Percentiles rank a stretch among this genome's conserved stretches.
Conservation (phyloP, 2,797 vertebrate species). For the Naso thynnoides region DNA sequence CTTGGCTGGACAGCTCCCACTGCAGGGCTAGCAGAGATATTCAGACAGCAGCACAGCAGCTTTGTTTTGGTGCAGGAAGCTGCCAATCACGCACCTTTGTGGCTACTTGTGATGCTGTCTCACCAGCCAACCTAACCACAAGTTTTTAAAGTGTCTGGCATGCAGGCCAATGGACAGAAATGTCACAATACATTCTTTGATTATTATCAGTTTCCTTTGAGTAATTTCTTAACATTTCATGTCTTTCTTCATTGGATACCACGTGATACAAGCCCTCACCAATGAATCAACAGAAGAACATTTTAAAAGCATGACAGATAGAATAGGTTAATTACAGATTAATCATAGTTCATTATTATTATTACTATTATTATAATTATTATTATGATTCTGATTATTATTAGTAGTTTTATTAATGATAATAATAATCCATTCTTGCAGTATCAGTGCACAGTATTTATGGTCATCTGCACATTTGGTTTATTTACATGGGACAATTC, state of each 20-base stretch:
- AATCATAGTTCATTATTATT: too few relatives aligned
- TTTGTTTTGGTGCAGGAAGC: constrained; percentile 33
- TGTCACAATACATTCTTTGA: neutral
- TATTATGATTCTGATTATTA: too few relatives aligned
- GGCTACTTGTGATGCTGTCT: neutral
- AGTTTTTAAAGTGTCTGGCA: neutral
- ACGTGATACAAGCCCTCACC: too few relatives aligned
- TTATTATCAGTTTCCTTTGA: neutral
- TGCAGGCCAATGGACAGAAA: neutral
- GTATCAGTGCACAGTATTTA: too few relatives aligned
- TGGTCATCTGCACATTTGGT: neutral
- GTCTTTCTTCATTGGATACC: neutral
- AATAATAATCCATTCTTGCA: too few relatives aligned
- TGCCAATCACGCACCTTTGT: constrained; percentile 18
- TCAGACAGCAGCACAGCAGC: constrained; percentile 31
- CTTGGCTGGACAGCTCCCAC: constrained; percentile 41
- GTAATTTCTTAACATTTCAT: neutral
- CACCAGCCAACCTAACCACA: neutral
- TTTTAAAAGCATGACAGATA: too few relatives aligned
- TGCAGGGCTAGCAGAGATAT: constrained; percentile 24
- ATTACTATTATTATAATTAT: too few relatives aligned
- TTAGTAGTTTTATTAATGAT: too few relatives aligned
- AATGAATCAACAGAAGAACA: neutral
- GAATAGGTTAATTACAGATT: too few relatives aligned
- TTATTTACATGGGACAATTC: neutral